Conservation (phyloP, 2,888 invertebrate species). For the Quadriops clusia region DNA sequence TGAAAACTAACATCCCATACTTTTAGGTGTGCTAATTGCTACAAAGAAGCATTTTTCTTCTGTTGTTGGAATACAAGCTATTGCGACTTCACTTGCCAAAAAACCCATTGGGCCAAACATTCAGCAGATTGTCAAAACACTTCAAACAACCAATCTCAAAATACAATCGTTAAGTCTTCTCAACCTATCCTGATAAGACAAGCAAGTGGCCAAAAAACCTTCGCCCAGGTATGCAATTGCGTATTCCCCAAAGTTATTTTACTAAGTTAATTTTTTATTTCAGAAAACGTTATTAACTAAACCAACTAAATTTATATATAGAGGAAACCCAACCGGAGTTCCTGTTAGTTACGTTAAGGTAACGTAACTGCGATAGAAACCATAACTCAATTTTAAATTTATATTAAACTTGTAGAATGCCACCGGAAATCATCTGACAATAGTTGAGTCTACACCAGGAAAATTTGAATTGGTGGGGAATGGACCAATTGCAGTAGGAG, state of each 20-base stretch:
- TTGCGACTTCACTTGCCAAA: slow-evolving; percentile 81
- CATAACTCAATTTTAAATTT: background rate
- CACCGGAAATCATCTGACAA: slow-evolving; percentile 24
- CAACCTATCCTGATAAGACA: too few species aligned
- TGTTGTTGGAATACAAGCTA: slow-evolving; percentile 97
- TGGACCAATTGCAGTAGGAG: slow-evolving; percentile 15
- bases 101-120: slow-evolving; percentile 74
- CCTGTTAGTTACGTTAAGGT: slow-evolving; percentile 15
- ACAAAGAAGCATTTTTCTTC: slow-evolving; percentile 79
- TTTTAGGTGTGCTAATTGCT: slow-evolving; percentile 68
- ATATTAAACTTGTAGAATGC: slow-evolving; percentile 14
- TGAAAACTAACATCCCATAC: too few species aligned
- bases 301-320: slow-evolving; percentile 27
- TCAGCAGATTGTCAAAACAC: slow-evolving; percentile 47
- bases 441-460: slow-evolving; percentile 29
- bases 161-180: too few species aligned
- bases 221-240: too few species aligned
- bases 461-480: slow-evolving; percentile 25
- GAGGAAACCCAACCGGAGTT: slow-evolving; percentile 13
- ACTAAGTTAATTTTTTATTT: too few species aligned
- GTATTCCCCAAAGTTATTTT: too few species aligned
- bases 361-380: slow-evolving; percentile 1
- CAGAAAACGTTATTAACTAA: slow-evolving; percentile 26
- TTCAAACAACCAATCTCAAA: too few species aligned
- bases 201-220: too few species aligned